Evolutionary conservation across 2,113 vertebrate species (phyloP).

Genomic region (Oryzias javanicus): DNA sequence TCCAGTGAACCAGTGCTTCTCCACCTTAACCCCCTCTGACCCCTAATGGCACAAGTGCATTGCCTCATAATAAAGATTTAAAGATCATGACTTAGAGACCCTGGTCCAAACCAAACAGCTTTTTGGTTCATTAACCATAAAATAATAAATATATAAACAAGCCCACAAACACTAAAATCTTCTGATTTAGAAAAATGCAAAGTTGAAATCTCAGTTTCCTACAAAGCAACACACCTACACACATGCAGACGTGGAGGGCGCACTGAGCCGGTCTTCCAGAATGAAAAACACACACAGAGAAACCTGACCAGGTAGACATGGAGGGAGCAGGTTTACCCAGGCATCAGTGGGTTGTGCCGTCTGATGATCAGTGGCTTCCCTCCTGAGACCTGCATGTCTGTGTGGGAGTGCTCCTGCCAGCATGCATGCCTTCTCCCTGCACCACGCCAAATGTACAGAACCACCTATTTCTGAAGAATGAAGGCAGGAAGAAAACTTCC

Average conservation of each 20-base stretch:
- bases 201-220: constrained; percentile 37
- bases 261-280: constrained; percentile 19
- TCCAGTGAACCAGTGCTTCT: too few species aligned
- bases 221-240: constrained; percentile 27
- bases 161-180: constrained; percentile 5
- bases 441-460: constrained; percentile 33
- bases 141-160: background rate
- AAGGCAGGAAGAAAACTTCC: background rate
- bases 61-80: too few species aligned
- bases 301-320: constrained; percentile 29
- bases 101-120: too few species aligned
- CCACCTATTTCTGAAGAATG: constrained; percentile 13
- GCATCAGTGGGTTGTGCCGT: constrained; percentile 52
- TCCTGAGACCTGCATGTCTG: constrained; percentile 9
- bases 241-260: constrained; percentile 5
- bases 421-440: constrained; percentile 25
- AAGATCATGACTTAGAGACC: too few species aligned
- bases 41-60: too few species aligned
- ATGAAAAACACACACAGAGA: background rate
- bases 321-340: constrained; percentile 48
- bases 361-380: constrained; percentile 47
- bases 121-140: too few species aligned
- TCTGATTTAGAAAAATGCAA: constrained; percentile 28
- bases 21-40: too few species aligned
- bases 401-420: constrained; percentile 14